phyloP scores from a whole-genome alignment of 2,113 vertebrate genomes.

The Rhadina sibilatrix region DNA sequence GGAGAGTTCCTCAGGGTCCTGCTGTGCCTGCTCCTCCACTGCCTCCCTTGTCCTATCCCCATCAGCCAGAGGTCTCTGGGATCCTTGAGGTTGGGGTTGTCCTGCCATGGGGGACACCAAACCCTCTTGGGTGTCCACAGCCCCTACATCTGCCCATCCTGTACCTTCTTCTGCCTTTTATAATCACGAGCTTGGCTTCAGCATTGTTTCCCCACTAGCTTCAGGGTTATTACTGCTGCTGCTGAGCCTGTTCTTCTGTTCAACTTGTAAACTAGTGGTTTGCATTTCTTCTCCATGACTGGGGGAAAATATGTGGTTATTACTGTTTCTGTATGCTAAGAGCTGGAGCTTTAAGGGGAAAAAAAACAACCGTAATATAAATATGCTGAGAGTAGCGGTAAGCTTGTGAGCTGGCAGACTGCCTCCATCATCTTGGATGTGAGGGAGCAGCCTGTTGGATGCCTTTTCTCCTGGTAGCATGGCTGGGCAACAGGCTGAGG shows the following conservation, averaged over 20 bases:
- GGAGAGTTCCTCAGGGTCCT: background rate
- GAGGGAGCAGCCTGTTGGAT: constrained; percentile 19
- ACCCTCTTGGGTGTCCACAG: background rate
- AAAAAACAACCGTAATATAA: background rate
- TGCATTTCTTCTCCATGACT: background rate
- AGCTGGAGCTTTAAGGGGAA: background rate
- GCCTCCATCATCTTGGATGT: background rate
- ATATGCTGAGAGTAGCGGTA: background rate
- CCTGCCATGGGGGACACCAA: background rate
- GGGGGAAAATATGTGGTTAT: background rate
- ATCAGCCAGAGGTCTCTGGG: background rate
- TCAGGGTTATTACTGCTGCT: background rate
- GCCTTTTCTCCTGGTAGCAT: background rate
- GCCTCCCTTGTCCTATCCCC: background rate
- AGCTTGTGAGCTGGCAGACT: constrained; percentile 35
- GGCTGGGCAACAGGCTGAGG: background rate
- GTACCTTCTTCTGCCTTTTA: background rate
- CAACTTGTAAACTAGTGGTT: background rate
- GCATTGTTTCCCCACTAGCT: background rate
- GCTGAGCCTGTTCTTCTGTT: background rate
- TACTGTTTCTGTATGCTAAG: background rate
- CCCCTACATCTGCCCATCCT: background rate
- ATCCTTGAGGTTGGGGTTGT: background rate
- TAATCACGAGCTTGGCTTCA: background rate
- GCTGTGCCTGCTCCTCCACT: background rate